phyloP scores from a whole-genome alignment of 2,113 vertebrate species.

The human region DNA sequence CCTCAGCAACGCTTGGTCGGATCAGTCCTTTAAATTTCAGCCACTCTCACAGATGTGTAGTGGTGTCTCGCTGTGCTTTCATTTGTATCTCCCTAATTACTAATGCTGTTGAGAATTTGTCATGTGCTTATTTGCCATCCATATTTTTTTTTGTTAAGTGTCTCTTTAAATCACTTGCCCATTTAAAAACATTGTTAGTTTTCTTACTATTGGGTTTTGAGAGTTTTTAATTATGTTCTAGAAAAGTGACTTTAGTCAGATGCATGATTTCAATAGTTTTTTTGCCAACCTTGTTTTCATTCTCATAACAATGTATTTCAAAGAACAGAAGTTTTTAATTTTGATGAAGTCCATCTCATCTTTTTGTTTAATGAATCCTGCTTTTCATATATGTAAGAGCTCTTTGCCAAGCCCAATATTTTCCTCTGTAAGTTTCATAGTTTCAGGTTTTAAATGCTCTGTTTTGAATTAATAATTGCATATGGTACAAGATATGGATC shows the following conservation, averaged over 20 bases:
- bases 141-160: background rate
- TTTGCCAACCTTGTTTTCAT: background rate
- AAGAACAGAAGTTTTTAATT: background rate
- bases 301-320: background rate
- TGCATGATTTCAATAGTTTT: background rate
- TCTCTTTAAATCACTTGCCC: background rate
- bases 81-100: background rate
- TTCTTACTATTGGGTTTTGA: background rate
- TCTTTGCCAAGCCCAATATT: background rate
- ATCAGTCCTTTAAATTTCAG: background rate
- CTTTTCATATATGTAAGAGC: background rate
- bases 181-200: background rate
- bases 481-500: background rate
- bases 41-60: background rate
- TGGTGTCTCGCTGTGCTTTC: background rate
- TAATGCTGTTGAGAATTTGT: background rate
- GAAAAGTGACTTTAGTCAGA: background rate
- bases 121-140: background rate
- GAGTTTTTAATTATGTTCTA: background rate
- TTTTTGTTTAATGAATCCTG: background rate
- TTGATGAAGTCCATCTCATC: background rate
- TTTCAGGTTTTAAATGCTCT: background rate
- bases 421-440: background rate
- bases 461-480: background rate
- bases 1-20: background rate